Base-by-base conservation (phyloP, 2,888 invertebrate species). In the Amitus sp. region DNA sequence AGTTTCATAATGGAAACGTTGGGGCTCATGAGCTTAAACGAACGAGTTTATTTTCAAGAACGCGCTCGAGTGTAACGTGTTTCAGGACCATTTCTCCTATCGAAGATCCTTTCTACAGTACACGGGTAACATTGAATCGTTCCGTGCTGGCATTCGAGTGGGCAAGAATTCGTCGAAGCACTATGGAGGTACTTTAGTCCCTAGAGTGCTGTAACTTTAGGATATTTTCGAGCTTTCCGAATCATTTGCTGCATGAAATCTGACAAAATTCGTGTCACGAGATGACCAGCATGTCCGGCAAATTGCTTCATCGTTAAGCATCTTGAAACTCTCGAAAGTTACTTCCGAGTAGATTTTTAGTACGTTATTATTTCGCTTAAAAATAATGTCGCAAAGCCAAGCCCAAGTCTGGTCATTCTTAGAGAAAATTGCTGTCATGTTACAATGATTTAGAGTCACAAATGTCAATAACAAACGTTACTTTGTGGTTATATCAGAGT, bases 141-240 rank as follows among this genome's bases (percentile, higher is more conserved):
- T 20, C 27, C 33, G 56, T 37, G 62, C 57, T 53, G 46, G 52
- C 57, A 49, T 62, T 52, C 46, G 56, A 42, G 53, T 53, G 48
- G 48, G 49, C 52, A 53, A 42, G 48, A 55, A 57, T 56, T 62
- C 49, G 40, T 40, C 12, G 40, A 30, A 51, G 47, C 55, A 55
- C 49, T 52, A 40, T 34, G 34, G 30, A 51, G 39, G 47, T 37
- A 45, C 56, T 58, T 46, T 23, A 27, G 27, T 19, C 53, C 40
- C 47, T 15, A 17, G 20, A 13, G 4, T 39, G 18, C 17, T 39
- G 34, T 7, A 39, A 46, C 54, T 46, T 28, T 19, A 45, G 58
- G 59, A 54, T 68, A 68, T 65, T 68, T 68, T 66, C 54, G 39
- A 50, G 49, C 57, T 56, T 65, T 66, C 63, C 62, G 47, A 60